A percentile compares a stretch with the other conserved stretches of the same genome.
These are phyloP conservation scores for Apolygus lucorum DNA, from an alignment of 1,140 invertebrate species.

Conservation along the genomic window DNA sequence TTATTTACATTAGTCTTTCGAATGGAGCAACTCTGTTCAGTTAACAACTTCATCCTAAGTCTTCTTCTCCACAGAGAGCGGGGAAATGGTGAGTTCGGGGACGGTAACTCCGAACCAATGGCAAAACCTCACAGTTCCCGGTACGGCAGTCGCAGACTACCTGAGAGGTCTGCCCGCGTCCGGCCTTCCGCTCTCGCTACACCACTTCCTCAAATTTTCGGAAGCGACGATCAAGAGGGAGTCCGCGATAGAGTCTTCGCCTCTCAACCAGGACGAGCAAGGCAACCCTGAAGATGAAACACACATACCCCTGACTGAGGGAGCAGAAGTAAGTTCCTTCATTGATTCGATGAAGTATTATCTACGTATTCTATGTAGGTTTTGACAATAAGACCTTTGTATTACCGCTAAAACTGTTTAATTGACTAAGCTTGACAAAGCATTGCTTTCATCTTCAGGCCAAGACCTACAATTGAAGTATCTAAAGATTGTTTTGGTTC, in stretches of 20 bases:
- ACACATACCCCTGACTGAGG: slow-evolving; percentile 7
- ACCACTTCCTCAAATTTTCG: slow-evolving; percentile 76
- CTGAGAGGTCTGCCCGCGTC: slow-evolving; percentile 61
- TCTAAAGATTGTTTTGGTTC: no score
- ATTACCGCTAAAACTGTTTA: no score
- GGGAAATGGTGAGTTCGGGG: slow-evolving; percentile 26
- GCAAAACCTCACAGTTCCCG: slow-evolving; percentile 61
- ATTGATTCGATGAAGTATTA: no score
- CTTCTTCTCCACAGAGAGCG: background rate
- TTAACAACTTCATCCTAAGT: no score
- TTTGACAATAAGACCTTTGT: no score
- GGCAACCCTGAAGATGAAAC: slow-evolving; percentile 23
- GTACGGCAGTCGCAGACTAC: slow-evolving; percentile 71
- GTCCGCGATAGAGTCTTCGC: slow-evolving; percentile 45
- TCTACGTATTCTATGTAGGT: no score
- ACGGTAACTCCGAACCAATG: slow-evolving; percentile 44
- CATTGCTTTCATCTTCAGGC: no score
- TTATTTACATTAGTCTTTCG: no score
- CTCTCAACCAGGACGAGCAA: slow-evolving; percentile 39
- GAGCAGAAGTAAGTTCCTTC: slow-evolving; percentile 14
- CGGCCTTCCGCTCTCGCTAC: slow-evolving; percentile 63
- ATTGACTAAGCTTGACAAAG: no score
- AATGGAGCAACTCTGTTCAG: no score
- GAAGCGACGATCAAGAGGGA: slow-evolving; percentile 67
- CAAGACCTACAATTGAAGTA: no score